phyloP scores from a whole-genome alignment of 2,797 vertebrate genomes.

The Chiloscyllium punctatum region DNA sequence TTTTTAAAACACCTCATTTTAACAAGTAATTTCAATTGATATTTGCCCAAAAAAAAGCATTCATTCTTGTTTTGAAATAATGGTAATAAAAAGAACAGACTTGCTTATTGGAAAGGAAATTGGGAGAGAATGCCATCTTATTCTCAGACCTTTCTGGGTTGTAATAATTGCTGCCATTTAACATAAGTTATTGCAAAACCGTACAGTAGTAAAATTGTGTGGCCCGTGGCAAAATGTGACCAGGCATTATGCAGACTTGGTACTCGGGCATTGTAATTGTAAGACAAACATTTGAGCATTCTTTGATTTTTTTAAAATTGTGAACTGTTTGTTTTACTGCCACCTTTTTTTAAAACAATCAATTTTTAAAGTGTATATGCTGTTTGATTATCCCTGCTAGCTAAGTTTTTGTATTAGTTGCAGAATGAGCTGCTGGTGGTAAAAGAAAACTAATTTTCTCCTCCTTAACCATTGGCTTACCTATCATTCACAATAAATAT shows the following conservation, averaged over 20 bases:
- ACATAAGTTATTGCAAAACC: constrained; percentile 21
- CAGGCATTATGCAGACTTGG: constrained; percentile 1
- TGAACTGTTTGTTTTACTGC: background rate
- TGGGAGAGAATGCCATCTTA: constrained; percentile 16
- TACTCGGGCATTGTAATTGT: constrained; percentile 1
- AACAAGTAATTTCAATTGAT: constrained; percentile 11
- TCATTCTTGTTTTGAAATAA: constrained; percentile 2
- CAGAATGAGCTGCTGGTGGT: background rate
- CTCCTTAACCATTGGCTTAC: background rate
- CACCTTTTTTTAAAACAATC: too few species aligned
- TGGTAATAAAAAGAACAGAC: background rate
- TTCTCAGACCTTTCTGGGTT: constrained; percentile 18
- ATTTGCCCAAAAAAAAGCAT: background rate
- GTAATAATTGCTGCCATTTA: constrained; percentile 30
- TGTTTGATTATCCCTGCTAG: background rate
- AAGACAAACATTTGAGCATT: constrained; percentile 6
- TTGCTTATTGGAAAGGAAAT: background rate
- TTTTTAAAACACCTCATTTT: background rate
- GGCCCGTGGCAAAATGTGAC: constrained; percentile 13
- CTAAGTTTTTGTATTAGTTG: background rate
- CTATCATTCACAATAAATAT: background rate
- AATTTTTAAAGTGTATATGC: too few species aligned
- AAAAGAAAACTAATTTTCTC: background rate
- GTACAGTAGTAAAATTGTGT: constrained; percentile 6
- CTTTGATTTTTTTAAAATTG: constrained; percentile 5